Percentiles rank a stretch among this genome's conserved stretches.
phyloP scores from a whole-genome alignment of 2,888 invertebrate species.

The Gortyna flavago region DNA sequence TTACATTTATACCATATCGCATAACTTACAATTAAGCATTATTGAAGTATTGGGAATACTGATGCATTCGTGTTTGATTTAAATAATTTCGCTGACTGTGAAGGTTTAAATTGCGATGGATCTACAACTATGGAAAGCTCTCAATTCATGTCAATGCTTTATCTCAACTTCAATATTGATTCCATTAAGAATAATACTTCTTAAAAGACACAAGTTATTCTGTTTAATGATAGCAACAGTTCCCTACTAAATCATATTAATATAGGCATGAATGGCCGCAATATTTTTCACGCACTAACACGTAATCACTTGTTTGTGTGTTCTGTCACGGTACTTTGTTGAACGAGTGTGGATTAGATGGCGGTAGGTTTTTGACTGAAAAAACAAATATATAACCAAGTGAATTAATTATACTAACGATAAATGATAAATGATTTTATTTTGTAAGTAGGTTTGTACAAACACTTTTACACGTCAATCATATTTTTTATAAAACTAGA shows the following conservation, averaged over 20 bases:
- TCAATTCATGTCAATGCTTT: neutral
- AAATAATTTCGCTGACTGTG: neutral
- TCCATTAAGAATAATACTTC: neutral
- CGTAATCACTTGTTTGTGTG: slow-evolving; percentile 4
- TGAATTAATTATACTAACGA: too few species aligned
- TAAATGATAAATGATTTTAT: too few species aligned
- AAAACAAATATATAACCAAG: neutral
- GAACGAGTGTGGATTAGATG: slow-evolving; percentile 3
- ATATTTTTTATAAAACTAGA: too few species aligned
- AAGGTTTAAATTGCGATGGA: neutral
- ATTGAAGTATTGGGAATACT: slow-evolving; percentile 13
- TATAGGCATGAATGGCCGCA: slow-evolving; percentile 24
- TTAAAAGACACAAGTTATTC: neutral
- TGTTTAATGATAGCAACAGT: neutral
- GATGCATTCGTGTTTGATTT: too few species aligned
- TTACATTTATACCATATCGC: neutral
- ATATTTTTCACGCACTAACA: slow-evolving; percentile 10
- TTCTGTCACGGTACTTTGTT: slow-evolving; percentile 15
- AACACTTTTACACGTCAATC: too few species aligned
- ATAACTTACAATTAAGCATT: neutral
- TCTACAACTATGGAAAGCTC: neutral
- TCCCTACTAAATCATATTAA: neutral
- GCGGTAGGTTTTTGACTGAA: slow-evolving; percentile 10
- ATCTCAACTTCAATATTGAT: slow-evolving; percentile 6
- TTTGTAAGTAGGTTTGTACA: too few species aligned